phyloP scores from a whole-genome alignment of 2,113 vertebrate species.

The Elanus axillaris region DNA sequence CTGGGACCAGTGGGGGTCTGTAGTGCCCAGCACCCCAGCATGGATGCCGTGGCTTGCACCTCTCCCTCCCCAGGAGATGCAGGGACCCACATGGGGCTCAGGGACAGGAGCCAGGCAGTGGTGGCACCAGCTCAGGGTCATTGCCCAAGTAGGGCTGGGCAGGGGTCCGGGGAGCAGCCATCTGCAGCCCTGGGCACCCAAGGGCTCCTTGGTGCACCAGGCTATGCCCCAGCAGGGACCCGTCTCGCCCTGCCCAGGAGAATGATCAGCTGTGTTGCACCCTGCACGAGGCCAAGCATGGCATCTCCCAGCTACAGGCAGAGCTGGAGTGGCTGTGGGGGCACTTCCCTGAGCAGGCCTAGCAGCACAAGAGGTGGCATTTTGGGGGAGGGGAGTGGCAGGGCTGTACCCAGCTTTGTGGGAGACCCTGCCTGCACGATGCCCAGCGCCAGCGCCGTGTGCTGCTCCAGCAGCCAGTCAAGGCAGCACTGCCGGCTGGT shows the following conservation, averaged over 20 bases:
- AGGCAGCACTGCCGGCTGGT: rapidly evolving
- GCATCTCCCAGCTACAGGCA: conserved; percentile 58
- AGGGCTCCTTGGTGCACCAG: rapidly evolving
- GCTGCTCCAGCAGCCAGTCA: neutral
- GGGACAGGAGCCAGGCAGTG: rapidly evolving
- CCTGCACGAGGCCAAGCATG: conserved; percentile 52
- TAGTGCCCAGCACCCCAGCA: no score
- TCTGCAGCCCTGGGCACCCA: neutral
- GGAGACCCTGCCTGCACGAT: neutral
- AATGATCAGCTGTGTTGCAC: conserved; percentile 59
- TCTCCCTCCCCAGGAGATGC: neutral
- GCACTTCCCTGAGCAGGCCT: conserved; percentile 46
- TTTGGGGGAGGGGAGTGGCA: neutral
- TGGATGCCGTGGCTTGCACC: rapidly evolving
- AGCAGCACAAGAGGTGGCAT: conserved; percentile 64
- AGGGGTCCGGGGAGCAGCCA: neutral
- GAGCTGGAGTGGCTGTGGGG: neutral
- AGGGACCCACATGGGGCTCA: rapidly evolving
- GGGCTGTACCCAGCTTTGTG: neutral
- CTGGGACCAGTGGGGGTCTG: neutral
- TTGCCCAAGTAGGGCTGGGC: rapidly evolving
- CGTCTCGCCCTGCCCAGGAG: conserved; percentile 32
- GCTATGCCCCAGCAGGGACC: neutral
- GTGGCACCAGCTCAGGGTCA: neutral
- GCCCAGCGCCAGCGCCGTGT: rapidly evolving